A percentile compares a stretch with the other conserved stretches of the same genome.
phyloP scores from a whole-genome alignment of 2,888 invertebrate genomes.

The Caradrina clavipalpis region DNA sequence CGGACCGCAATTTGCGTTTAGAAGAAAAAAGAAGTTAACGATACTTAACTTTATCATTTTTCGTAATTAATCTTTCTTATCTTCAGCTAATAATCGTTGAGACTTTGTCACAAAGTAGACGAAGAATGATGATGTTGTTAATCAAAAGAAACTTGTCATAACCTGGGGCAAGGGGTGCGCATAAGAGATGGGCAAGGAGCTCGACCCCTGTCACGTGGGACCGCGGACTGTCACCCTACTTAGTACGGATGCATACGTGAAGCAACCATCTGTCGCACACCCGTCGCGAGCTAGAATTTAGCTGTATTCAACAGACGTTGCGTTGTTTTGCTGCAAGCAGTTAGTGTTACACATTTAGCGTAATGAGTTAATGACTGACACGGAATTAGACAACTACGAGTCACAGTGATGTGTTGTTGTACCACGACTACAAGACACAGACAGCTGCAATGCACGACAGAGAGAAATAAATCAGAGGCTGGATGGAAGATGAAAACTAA shows the following conservation, averaged over 20 bases:
- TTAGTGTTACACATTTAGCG: slow-evolving; percentile 29
- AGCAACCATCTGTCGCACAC: background rate
- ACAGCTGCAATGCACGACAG: background rate
- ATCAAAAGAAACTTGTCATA: slow-evolving; percentile 19
- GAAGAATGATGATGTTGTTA: slow-evolving; percentile 22
- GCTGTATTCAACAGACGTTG: slow-evolving; percentile 10
- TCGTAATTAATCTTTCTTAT: slow-evolving; percentile 26
- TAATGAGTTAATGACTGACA: slow-evolving; percentile 33
- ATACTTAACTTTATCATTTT: slow-evolving; percentile 9
- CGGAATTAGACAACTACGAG: slow-evolving; percentile 23
- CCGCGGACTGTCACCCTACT: slow-evolving; percentile 16
- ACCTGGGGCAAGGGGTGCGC: slow-evolving; percentile 1
- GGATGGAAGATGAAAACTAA: background rate
- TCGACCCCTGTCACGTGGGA: slow-evolving; percentile 28
- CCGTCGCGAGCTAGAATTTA: slow-evolving; percentile 26
- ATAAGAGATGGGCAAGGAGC: slow-evolving; percentile 6
- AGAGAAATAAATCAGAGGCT: background rate
- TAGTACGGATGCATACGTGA: slow-evolving; percentile 21
- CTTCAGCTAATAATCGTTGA: slow-evolving; percentile 2
- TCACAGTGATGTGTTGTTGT: background rate
- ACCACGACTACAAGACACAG: background rate
- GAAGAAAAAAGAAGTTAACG: slow-evolving; percentile 10
- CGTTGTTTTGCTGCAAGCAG: background rate
- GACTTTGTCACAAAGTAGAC: slow-evolving; percentile 11
- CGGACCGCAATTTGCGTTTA: slow-evolving; percentile 25